Evolutionary conservation across 53 echinoderm and acorn worm genomes (phyloP).

Genomic region (Paracentrotus lividus): DNA sequence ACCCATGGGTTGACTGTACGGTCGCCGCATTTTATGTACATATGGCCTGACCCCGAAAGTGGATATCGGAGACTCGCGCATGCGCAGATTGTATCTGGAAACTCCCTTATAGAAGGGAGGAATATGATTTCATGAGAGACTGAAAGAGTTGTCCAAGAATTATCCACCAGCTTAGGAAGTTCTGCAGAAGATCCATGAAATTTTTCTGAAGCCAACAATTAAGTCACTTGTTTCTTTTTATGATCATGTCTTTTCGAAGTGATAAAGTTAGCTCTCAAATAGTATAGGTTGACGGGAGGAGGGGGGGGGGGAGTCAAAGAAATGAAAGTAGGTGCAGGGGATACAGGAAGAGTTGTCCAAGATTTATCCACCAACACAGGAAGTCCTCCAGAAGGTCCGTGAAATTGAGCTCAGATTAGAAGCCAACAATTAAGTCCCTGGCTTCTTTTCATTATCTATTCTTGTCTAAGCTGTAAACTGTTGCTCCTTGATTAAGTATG

Average conservation of each 20-base stretch:
- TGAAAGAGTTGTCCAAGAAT: constrained; percentile 71
- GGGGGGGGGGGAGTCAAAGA: not conserved
- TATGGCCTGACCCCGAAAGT: too few relatives aligned
- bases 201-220: constrained; percentile 91
- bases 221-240: constrained; percentile 38
- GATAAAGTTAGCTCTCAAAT: too few relatives aligned
- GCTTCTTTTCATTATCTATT: not conserved
- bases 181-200: constrained; percentile 90
- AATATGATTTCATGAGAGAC: too few relatives aligned
- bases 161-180: constrained; percentile 84
- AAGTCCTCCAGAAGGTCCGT: constrained; percentile 91
- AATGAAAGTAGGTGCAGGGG: not conserved
- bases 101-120: too few relatives aligned
- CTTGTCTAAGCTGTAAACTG: too few relatives aligned
- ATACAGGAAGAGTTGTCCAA: constrained; percentile 85
- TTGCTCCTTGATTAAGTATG: too few relatives aligned
- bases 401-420: constrained; percentile 95
- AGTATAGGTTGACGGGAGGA: too few relatives aligned
- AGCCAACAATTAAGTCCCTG: constrained; percentile 83
- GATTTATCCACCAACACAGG: constrained; percentile 80
- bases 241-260: not conserved
- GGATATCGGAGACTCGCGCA: too few relatives aligned
- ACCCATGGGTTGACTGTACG: too few relatives aligned
- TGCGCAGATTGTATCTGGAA: too few relatives aligned
- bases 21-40: too few relatives aligned